Base-by-base conservation (phyloP, 1,140 invertebrate species). In the silkworm (Bombyx mori) region DNA sequence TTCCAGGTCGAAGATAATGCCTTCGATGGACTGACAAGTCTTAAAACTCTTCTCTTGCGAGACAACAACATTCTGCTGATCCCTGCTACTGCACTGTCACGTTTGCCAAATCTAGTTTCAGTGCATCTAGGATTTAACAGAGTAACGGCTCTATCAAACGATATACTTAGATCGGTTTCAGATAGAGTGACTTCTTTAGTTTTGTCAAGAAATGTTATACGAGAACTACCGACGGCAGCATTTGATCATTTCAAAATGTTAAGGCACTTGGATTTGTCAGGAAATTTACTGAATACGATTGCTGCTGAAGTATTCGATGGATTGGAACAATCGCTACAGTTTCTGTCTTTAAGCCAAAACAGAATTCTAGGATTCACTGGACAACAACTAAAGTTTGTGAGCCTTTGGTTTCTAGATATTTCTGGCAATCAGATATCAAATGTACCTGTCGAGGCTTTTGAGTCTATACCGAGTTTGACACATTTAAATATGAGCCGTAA, bases 1-100 rank as follows among this genome's bases (percentile, higher is more conserved):
- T 90, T 90, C 51, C 77, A 96, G 95, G 92, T 96, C 22, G 94
- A 96, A 82, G 95, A 96, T 64, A 93, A 95, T 59, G 92, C 94
- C 0, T 94, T 97, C 70, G 93, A 95, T 71, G 95, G 95, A 1
- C 79, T 97, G 52, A 89, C 91, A 22, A 93, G 90, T 61, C 75
- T 98, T 8, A 92, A 95, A 79, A 93, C 92, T 8, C 83, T 98
- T 7, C 92, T 94, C n/a, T 86, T 98, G 3, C 91, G 93, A 72
- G 96, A 98, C 73, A 97, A 97, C 77, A 96, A 96, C 60, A 94
- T 97, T 50, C 86, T 97, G 0, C 79, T 95, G 3, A 92, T 97
- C 43, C 96, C 96, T 1, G 92, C 93, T 1, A 91, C 92, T 12
- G 94, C 95, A 7, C 81, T 97, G 4, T 91, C 91, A 18, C 90